Evolutionary conservation across 2,888 invertebrate species (phyloP), one percentile per base, ranked within the genome.

Genomic region (Melanargia galathea): DNA sequence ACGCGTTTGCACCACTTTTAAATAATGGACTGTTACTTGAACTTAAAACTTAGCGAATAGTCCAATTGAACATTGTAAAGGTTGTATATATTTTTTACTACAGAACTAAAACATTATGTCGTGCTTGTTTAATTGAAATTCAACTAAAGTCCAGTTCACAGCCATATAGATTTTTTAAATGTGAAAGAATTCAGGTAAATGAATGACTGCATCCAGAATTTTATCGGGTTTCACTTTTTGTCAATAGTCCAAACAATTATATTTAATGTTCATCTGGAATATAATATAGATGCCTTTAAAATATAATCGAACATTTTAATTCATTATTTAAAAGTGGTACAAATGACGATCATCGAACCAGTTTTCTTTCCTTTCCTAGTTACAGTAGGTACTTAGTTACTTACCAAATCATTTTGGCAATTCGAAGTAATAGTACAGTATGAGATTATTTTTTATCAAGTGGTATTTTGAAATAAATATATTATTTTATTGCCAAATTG

Each of bases 1-100:
- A 11, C 22, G 18, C 10, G 40, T 63, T 45, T 60, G 18, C 45
- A 26, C 13, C 45, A 57, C 46, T 59, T 63, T 48, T 22, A 46
- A 30, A 56, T 33, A 30, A 11, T 24, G 24, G 43, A 18, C 2
- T 43, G 18, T 16, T 6, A 43, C 16, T 43, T 43, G 16, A 48
- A 2, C 24, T 13, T 7, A n/a, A 22, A 6, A 2, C 13, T 24
- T n/a, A 0, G 6, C 30, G 24, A 48, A 18, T 43, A 43, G 43
- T 18, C 43, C 43, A 18, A 7, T 43, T 43, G 18, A 18, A 43
- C 16, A 40, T 30, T 30, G 6, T 30, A 8, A 30, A 26, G 1
- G 30, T 30, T 30, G 7, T 5, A 30, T 30, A 30, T 30, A 5
- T 30, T 6, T 30, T 30, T 30, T 30, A 30, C 8, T 30, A 30